These are phyloP conservation scores for Poeciliopsis turrubarensis DNA, from an alignment of 2,113 vertebrate genomes.

Conservation along the genomic window DNA sequence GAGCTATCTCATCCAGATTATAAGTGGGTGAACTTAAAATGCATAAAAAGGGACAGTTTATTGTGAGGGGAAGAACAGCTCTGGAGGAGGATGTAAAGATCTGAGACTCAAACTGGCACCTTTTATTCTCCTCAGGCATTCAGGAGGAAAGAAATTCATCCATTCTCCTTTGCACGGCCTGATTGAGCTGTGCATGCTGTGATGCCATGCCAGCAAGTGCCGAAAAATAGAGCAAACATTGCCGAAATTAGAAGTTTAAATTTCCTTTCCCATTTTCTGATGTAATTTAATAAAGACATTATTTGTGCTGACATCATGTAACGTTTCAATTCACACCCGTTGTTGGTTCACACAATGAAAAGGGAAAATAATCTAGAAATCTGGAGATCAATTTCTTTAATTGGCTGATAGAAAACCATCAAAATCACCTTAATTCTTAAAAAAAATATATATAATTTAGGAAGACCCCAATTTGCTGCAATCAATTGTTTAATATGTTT, in stretches of 20 bases:
- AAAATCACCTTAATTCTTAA: no score
- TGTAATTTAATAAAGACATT: background rate
- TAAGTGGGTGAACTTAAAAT: slow-evolving; percentile 80
- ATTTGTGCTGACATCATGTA: background rate
- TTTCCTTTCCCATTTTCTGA: background rate
- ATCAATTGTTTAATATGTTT: background rate
- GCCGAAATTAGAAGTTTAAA: slow-evolving; percentile 2
- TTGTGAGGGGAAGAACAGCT: slow-evolving; percentile 53
- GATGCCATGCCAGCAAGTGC: slow-evolving; percentile 29
- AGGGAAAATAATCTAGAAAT: background rate
- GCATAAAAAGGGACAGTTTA: slow-evolving; percentile 73
- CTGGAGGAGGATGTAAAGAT: slow-evolving; percentile 66
- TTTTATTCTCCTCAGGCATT: slow-evolving; percentile 69
- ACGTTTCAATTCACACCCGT: background rate
- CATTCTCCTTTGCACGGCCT: slow-evolving; percentile 35
- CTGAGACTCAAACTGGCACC: slow-evolving; percentile 63
- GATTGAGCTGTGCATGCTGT: slow-evolving; percentile 45
- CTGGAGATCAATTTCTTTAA: no score
- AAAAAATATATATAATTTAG: no score
- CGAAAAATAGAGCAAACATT: background rate
- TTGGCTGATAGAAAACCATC: no score
- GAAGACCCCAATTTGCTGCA: background rate
- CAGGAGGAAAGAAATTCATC: slow-evolving; percentile 56
- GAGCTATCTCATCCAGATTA: slow-evolving; percentile 85
- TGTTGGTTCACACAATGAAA: background rate